phyloP scores from a whole-genome alignment of 2,797 vertebrate genomes.

The Trachops cirrhosus region DNA sequence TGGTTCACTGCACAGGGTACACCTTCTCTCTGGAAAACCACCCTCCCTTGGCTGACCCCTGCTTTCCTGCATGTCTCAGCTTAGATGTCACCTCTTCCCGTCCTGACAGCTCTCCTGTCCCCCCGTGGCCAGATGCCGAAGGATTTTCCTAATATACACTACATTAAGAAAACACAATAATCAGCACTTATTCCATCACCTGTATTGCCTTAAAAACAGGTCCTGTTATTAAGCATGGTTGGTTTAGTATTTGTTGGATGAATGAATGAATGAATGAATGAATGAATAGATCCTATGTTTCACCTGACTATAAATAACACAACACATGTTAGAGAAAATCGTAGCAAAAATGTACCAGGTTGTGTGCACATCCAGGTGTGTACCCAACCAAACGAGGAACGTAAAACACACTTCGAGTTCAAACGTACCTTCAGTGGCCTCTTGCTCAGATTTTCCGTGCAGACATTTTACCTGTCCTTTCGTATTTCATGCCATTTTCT shows the following conservation, averaged over 20 bases:
- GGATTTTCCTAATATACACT: background rate
- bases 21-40: background rate
- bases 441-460: background rate
- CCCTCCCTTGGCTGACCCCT: background rate
- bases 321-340: background rate
- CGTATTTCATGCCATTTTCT: background rate
- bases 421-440: background rate
- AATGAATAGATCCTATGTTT: background rate
- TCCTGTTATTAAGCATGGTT: background rate
- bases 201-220: background rate
- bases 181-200: background rate
- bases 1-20: background rate
- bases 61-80: background rate
- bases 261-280: background rate
- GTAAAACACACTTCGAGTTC: background rate
- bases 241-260: background rate
- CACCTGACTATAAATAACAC: background rate
- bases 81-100: background rate
- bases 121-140: background rate
- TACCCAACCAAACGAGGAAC: background rate
- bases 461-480: background rate
- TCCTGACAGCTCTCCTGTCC: background rate
- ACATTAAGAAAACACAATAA: background rate
- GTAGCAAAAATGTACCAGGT: background rate
- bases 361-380: background rate